A percentile compares a stretch with the other conserved stretches of the same genome.
phyloP scores from a whole-genome alignment of 2,888 invertebrate species.

The Dendrolimus houi region DNA sequence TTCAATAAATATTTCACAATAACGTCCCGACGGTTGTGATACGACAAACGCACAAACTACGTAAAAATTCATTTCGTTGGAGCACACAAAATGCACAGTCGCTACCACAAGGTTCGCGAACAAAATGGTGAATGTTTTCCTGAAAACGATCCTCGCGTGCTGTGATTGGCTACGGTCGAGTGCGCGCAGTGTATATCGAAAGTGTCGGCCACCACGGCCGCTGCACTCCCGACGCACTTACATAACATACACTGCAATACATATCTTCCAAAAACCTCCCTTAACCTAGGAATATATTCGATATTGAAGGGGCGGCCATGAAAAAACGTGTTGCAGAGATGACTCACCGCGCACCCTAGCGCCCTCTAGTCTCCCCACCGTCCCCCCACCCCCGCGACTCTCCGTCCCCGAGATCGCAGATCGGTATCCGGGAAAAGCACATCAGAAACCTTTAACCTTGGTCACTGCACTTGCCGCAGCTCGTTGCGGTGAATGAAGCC shows the following conservation, averaged over 20 bases:
- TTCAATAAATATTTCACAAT: conserved; percentile 33
- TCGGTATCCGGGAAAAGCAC: conserved; percentile 42
- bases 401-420: conserved; percentile 26
- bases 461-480: conserved; percentile 34
- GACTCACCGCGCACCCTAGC: conserved; percentile 65
- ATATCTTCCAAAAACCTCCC: conserved; percentile 40
- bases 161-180: conserved; percentile 56
- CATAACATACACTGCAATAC: conserved; percentile 64
- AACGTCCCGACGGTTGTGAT: conserved; percentile 21
- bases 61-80: conserved; percentile 32
- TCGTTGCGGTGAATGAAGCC: conserved; percentile 17
- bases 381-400: conserved; percentile 14
- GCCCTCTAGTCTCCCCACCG: conserved; percentile 44
- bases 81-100: conserved; percentile 35
- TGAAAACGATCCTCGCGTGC: conserved; percentile 65
- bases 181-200: conserved; percentile 52
- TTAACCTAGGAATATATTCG: conserved; percentile 31
- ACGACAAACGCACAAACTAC: conserved; percentile 21
- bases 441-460: conserved; percentile 40
- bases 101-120: conserved; percentile 45
- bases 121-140: conserved; percentile 72
- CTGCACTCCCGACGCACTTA: conserved; percentile 61
- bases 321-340: conserved; percentile 70
- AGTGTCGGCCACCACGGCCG: conserved; percentile 51
- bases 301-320: conserved; percentile 68